These are phyloP conservation scores for Allacma fusca DNA, from an alignment of 2,888 invertebrate species.

Conservation along the genomic window DNA sequence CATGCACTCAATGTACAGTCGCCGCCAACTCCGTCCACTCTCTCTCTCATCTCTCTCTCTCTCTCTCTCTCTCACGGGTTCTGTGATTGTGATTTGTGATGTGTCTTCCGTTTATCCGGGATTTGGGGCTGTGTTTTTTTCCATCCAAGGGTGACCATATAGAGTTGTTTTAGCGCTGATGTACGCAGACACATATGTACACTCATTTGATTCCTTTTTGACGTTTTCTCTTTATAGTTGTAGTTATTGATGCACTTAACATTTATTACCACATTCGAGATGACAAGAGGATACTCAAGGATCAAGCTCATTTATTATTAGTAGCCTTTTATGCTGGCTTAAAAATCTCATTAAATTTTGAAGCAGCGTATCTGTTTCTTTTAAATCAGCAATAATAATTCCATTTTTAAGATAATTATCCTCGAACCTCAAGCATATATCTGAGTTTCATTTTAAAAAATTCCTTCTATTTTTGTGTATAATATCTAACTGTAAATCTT, in stretches of 20 bases:
- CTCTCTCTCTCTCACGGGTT: neutral
- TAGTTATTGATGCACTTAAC: neutral
- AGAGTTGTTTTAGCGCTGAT: neutral
- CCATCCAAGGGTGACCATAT: neutral
- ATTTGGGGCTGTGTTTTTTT: constrained; percentile 3
- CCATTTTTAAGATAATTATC: too few relatives aligned
- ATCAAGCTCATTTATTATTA: neutral
- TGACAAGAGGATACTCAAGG: neutral
- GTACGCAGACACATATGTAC: neutral
- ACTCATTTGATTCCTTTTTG: neutral
- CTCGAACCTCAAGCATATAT: too few relatives aligned
- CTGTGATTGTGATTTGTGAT: constrained; percentile 16
- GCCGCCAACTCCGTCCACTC: neutral
- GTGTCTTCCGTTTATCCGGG: constrained; percentile 3
- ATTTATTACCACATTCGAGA: neutral
- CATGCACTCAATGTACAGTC: neutral
- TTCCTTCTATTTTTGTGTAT: too few relatives aligned
- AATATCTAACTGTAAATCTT: too few relatives aligned
- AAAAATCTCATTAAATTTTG: too few relatives aligned
- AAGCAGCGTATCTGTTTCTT: too few relatives aligned
- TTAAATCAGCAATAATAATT: too few relatives aligned
- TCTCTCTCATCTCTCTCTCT: too few relatives aligned
- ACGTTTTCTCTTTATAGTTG: neutral
- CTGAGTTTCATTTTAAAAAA: too few relatives aligned
- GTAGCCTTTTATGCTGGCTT: too few relatives aligned